A percentile compares a stretch with the other conserved stretches of the same genome.
These are phyloP conservation scores for Apamea anceps DNA, from an alignment of 2,888 invertebrate genomes.

Conservation along the genomic window DNA sequence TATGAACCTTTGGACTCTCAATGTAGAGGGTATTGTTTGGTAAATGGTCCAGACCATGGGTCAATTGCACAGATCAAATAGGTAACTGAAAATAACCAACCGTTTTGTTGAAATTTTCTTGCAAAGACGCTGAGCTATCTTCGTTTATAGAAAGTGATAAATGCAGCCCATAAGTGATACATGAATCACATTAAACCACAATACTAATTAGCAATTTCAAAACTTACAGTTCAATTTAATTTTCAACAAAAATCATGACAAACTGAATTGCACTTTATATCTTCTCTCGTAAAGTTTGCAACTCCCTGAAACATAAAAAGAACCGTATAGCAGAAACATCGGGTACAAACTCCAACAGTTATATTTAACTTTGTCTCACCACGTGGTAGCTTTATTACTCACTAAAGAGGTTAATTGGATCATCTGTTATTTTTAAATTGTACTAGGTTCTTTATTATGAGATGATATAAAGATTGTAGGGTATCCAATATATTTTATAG, in stretches of 20 bases:
- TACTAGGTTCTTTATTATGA: not conserved
- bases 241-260: conserved; percentile 25
- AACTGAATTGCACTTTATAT: conserved; percentile 29
- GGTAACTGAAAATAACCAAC: conserved; percentile 34
- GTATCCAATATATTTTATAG: conserved; percentile 2
- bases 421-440: conserved; percentile 67
- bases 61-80: conserved; percentile 57
- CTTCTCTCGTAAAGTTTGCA: not conserved
- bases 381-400: conserved; percentile 67
- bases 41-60: conserved; percentile 55
- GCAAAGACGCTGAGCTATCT: not conserved
- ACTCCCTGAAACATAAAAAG: conserved; percentile 21
- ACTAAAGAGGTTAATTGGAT: conserved; percentile 73
- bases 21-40: conserved; percentile 53
- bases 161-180: not conserved
- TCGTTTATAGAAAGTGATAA: conserved; percentile 7
- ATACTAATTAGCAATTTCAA: conserved; percentile 31
- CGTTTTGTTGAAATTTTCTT: conserved; percentile 11
- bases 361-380: conserved; percentile 72
- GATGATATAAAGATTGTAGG: not conserved
- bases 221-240: conserved; percentile 31
- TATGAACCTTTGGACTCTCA: conserved; percentile 65
- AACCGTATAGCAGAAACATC: conserved; percentile 33
- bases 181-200: conserved; percentile 26
- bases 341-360: conserved; percentile 72